These are phyloP conservation scores for Athalia circularis DNA, from an alignment of 2,888 invertebrate species.

Conservation along the genomic window DNA sequence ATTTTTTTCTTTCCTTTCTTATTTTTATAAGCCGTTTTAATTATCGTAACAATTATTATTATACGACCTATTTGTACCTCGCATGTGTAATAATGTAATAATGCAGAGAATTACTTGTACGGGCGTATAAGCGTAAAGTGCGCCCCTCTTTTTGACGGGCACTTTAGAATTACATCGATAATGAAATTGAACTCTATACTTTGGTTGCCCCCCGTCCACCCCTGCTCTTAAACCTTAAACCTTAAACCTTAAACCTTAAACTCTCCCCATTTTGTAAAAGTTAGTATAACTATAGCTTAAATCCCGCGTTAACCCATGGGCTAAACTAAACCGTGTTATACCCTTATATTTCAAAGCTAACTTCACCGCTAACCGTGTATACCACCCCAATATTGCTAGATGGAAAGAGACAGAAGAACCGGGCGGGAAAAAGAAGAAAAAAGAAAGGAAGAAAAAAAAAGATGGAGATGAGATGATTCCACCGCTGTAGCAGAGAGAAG, in stretches of 20 bases:
- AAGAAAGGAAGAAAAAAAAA: neutral
- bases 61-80: too few species aligned
- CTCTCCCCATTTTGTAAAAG: too few species aligned
- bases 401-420: conserved; percentile 53
- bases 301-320: too few species aligned
- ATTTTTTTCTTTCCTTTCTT: neutral
- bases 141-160: conserved; percentile 67
- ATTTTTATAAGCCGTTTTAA: neutral
- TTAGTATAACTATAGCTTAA: too few species aligned
- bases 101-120: conserved; percentile 48
- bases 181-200: conserved; percentile 70
- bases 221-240: conserved; percentile 27
- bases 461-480: neutral
- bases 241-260: neutral
- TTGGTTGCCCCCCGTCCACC: conserved; percentile 56
- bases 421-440: conserved; percentile 50
- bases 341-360: conserved; percentile 57
- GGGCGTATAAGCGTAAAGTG: conserved; percentile 61
- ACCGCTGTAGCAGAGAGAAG: too few species aligned
- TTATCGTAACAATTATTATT: too few species aligned
- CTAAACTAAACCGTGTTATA: neutral
- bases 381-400: conserved; percentile 47
- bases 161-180: conserved; percentile 74
- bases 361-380: conserved; percentile 57
- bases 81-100: neutral